Conservation (phyloP, 2,888 invertebrate genomes). For the Palloptera scutellata region DNA sequence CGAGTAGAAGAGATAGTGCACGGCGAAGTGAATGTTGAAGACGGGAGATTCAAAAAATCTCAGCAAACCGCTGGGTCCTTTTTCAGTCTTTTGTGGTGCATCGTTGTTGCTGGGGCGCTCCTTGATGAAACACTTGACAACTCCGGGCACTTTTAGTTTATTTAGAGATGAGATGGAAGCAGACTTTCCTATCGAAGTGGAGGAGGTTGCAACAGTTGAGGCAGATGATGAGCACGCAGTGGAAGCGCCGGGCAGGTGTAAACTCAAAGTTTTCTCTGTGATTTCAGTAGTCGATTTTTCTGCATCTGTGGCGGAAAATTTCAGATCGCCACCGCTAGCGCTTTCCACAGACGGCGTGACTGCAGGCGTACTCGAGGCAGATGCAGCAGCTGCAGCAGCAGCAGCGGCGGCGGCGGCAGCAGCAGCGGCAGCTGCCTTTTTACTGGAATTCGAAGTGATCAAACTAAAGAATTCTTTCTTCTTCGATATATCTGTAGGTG, state of each 20-base stretch:
- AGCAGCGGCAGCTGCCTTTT: constrained; percentile 57
- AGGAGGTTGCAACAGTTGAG: constrained; percentile 52
- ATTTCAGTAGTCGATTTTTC: constrained; percentile 28
- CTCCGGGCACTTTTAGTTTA: constrained; percentile 61
- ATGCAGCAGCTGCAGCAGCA: constrained; percentile 25
- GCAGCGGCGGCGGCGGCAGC: constrained; percentile 48
- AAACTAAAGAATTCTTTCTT: constrained; percentile 63
- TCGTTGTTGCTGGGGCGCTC: constrained; percentile 47
- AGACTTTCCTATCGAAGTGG: constrained; percentile 51
- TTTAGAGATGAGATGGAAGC: constrained; percentile 60
- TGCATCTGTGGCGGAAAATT: constrained; percentile 25
- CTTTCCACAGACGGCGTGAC: constrained; percentile 41
- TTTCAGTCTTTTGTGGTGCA: constrained; percentile 53
- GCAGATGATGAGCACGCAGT: constrained; percentile 29
- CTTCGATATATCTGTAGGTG: constrained; percentile 61
- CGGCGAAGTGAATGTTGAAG: constrained; percentile 98
- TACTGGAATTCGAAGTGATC: constrained; percentile 61
- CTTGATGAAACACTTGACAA: constrained; percentile 63
- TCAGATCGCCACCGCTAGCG: constrained; percentile 35
- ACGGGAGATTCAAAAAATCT: constrained; percentile 96
- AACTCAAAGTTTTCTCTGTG: constrained; percentile 47
- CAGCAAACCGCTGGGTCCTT: constrained; percentile 61
- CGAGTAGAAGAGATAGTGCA: constrained; percentile 96
- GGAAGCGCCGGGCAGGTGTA: constrained; percentile 49
- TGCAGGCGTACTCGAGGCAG: constrained; percentile 40